A percentile compares a stretch with the other conserved stretches of the same genome.
phyloP scores from a whole-genome alignment of 2,888 invertebrate genomes.

The Yponomeuta sedellus region DNA sequence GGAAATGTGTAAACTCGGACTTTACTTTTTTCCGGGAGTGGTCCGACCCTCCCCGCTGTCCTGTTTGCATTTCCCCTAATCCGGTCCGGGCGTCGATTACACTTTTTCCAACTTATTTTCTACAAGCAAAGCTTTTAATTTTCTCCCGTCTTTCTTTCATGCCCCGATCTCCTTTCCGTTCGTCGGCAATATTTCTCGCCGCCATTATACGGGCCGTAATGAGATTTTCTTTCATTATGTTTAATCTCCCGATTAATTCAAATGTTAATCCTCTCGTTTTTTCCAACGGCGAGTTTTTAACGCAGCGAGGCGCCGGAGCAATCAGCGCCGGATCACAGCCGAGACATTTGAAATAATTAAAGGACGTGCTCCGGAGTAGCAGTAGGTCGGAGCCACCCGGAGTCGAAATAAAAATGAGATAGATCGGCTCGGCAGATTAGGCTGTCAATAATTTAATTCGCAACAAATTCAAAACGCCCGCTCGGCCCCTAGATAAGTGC shows the following conservation, averaged over 20 bases:
- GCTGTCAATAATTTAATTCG: constrained; percentile 74
- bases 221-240: constrained; percentile 77
- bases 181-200: constrained; percentile 66
- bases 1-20: not conserved
- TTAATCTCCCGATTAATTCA: constrained; percentile 77
- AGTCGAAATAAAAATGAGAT: constrained; percentile 23
- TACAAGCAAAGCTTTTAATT: constrained; percentile 67
- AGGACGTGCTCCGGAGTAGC: constrained; percentile 51
- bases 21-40: constrained; percentile 22
- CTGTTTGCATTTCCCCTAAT: constrained; percentile 66
- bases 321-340: constrained; percentile 50
- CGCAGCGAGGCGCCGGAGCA: constrained; percentile 44
- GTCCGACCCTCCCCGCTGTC: constrained; percentile 23
- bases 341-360: constrained; percentile 67
- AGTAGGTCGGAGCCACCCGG: constrained; percentile 31
- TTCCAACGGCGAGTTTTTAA: constrained; percentile 62
- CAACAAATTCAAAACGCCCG: constrained; percentile 70
- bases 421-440: constrained; percentile 61
- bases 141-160: constrained; percentile 67
- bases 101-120: constrained; percentile 74
- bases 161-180: constrained; percentile 52
- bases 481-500: constrained; percentile 67
- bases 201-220: constrained; percentile 72
- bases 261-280: constrained; percentile 68
- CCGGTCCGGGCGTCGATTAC: constrained; percentile 65